Evolutionary conservation across 2,113 vertebrate genomes (phyloP).

Genomic region (Sander lucioperca): DNA sequence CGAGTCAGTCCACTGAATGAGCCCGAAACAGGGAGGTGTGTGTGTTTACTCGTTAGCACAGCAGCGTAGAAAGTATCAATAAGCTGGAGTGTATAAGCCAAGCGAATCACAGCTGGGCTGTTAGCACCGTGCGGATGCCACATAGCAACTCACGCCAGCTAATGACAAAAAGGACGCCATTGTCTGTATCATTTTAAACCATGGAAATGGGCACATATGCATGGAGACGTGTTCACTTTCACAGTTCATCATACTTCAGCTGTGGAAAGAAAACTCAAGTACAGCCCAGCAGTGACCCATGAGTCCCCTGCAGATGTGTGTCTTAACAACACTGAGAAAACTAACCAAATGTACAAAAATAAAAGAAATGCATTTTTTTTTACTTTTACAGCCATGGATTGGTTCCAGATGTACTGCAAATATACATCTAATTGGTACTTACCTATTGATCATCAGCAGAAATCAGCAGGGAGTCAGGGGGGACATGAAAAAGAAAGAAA

Average conservation of each 20-base stretch:
- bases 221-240: constrained; percentile 32
- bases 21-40: constrained; percentile 19
- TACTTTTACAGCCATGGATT: constrained; percentile 10
- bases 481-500: constrained; percentile 55
- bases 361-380: neutral
- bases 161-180: constrained; percentile 57
- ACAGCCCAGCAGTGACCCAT: constrained; percentile 35
- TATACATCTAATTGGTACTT: constrained; percentile 49
- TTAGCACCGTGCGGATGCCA: constrained; percentile 28
- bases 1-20: neutral
- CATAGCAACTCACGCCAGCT: constrained; percentile 32
- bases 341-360: constrained; percentile 20
- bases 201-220: constrained; percentile 70
- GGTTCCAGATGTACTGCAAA: constrained; percentile 35
- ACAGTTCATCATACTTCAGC: constrained; percentile 51
- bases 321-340: constrained; percentile 17
- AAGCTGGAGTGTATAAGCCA: constrained; percentile 3
- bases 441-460: constrained; percentile 53
- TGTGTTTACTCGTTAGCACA: constrained; percentile 36
- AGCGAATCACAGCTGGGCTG: constrained; percentile 22
- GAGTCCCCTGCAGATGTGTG: constrained; percentile 48
- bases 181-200: constrained; percentile 67
- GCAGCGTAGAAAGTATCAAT: constrained; percentile 19
- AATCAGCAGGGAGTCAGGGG: constrained; percentile 18
- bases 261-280: constrained; percentile 40